phyloP scores from a whole-genome alignment of 2,797 vertebrate species.

The Furcifer pardalis region DNA sequence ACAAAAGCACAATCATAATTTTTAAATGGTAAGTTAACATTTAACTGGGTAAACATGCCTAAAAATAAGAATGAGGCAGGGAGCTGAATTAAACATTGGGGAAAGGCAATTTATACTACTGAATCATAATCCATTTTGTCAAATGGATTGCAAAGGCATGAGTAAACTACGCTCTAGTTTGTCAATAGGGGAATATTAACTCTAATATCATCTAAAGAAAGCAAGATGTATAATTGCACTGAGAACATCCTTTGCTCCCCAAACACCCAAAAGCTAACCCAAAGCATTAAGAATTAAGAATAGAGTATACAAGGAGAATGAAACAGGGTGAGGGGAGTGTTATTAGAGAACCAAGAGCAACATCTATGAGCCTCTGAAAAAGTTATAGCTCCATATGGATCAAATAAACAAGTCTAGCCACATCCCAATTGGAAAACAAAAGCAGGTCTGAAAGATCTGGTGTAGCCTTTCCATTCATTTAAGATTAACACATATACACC shows the following conservation, averaged over 20 bases:
- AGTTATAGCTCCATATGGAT: background rate
- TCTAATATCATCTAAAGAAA: background rate
- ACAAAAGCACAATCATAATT: background rate
- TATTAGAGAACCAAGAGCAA: background rate
- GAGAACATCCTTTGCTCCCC: background rate
- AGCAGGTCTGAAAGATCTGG: no score
- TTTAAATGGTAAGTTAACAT: background rate
- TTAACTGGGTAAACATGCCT: background rate
- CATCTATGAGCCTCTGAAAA: background rate
- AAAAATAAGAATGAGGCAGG: background rate
- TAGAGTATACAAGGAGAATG: background rate
- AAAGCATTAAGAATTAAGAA: background rate
- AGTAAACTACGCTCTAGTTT: background rate
- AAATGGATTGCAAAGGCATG: background rate
- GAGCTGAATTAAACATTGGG: background rate
- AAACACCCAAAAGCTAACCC: background rate
- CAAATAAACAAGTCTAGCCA: background rate
- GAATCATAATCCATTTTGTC: background rate
- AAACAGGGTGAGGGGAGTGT: background rate
- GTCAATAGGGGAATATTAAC: no score
- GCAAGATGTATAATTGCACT: background rate
- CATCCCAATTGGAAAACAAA: background rate
- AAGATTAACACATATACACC: no score
- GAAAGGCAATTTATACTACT: background rate
- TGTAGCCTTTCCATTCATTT: no score